These are phyloP conservation scores for Euproctis similis DNA, from an alignment of 2,888 invertebrate genomes.

Conservation along the genomic window DNA sequence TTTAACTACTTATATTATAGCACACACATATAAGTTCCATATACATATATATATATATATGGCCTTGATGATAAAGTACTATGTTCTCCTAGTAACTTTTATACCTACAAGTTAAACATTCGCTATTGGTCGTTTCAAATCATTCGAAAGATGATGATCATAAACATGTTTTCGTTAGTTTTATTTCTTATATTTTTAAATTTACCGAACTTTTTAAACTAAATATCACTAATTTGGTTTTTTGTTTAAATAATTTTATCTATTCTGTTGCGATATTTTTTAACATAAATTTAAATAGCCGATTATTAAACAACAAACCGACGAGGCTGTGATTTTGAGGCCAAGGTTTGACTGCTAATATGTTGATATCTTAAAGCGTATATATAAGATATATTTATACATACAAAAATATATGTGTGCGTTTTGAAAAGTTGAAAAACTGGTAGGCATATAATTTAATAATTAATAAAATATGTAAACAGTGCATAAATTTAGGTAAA, in stretches of 20 bases:
- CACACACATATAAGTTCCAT: constrained; percentile 36
- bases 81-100: constrained; percentile 45
- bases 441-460: constrained; percentile 27
- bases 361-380: constrained; percentile 53
- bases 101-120: constrained; percentile 24
- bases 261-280: constrained; percentile 57
- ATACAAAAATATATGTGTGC: constrained; percentile 22
- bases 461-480: constrained; percentile 15
- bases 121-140: constrained; percentile 11
- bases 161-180: too few species aligned
- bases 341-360: constrained; percentile 65
- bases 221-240: too few species aligned
- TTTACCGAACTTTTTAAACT: too few species aligned
- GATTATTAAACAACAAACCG: constrained; percentile 51
- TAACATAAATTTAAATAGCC: constrained; percentile 38
- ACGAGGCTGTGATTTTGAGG: constrained; percentile 64
- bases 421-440: constrained; percentile 41
- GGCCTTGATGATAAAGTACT: constrained; percentile 30
- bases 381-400: constrained; percentile 31
- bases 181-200: too few species aligned
- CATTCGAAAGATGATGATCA: too few species aligned
- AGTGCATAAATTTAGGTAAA: constrained; percentile 28
- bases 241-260: constrained; percentile 25
- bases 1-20: constrained; percentile 24
- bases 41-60: too few species aligned